Base-by-base conservation (phyloP, 2,797 vertebrate genomes). In the Pelochelys cantorii region DNA sequence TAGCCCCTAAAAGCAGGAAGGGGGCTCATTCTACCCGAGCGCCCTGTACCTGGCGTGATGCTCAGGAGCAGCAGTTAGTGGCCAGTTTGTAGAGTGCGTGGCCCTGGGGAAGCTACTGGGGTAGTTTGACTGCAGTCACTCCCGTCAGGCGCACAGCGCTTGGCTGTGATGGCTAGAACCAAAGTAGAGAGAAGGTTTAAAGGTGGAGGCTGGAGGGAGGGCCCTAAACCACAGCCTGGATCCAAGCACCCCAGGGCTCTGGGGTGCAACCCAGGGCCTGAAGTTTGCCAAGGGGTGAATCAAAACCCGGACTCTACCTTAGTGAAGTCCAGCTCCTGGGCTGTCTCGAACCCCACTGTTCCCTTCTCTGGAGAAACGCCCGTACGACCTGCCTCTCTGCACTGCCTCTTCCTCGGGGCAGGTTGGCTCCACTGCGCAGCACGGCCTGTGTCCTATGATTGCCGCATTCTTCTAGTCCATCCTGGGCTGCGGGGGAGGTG, bases 61-160 rank as follows among this genome's bases (percentile, higher is more conserved):
- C 65, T 20, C 17, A 11, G n/a, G n/a, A 18, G 14, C 4, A 0
- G 31, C 7, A 7, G 62, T 9, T 65, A 65, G 15, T 7, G 62
- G 62, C 60, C 27, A 29, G 60, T 31, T 6, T 15, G 60, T 18
- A 17, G 31, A n/a, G 65, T 17, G 18, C 4, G 1, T 18, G 5
- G 65, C 65, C n/a, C 18, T 11, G 18, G 18, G 18, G 65, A n/a
- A 71, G 65, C 18, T 5, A 34, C n/a, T 34, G 18, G n/a, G 4
- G 65, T 20, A 8, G 4, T 11, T 34, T 18, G 15, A 11, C 17
- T 37, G 65, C n/a, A 6, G 17, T 37, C 18, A 10, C 65, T 34
- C 62, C 1, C 2, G n/a, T 37, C 65, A 2, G 65, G 31, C n/a
- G 11, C n/a, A 20, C 1, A 7, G 34, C 3, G 23, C 5, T 37